These are phyloP conservation scores for Lapara coniferarum DNA, from an alignment of 2,888 invertebrate genomes.

Conservation along the genomic window DNA sequence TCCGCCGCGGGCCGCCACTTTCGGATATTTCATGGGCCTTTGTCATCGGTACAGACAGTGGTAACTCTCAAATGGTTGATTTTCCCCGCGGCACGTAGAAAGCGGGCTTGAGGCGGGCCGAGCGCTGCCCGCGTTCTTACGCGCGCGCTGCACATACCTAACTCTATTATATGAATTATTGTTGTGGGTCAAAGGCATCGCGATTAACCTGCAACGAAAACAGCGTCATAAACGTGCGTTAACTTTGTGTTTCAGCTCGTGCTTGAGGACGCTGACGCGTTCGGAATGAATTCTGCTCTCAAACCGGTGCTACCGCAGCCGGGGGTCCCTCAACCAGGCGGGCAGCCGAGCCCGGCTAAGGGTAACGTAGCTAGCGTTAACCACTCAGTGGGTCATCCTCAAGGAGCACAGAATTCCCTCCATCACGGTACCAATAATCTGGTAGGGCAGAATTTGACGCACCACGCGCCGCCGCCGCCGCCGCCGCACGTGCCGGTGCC, in stretches of 20 bases:
- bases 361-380: constrained; percentile 73
- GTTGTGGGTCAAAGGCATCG: constrained; percentile 80
- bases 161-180: constrained; percentile 73
- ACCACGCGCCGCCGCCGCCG: constrained; percentile 64
- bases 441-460: constrained; percentile 72
- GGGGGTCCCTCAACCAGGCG: constrained; percentile 75
- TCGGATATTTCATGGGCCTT: constrained; percentile 67
- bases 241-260: constrained; percentile 73
- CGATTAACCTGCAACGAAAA: constrained; percentile 63
- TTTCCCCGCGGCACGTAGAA: constrained; percentile 53
- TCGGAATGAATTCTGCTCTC: constrained; percentile 85
- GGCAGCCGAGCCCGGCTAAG: constrained; percentile 74
- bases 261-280: constrained; percentile 51
- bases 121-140: constrained; percentile 66
- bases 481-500: constrained; percentile 48
- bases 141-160: constrained; percentile 69
- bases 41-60: constrained; percentile 62
- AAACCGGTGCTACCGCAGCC: constrained; percentile 84
- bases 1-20: constrained; percentile 59
- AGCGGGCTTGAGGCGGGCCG: constrained; percentile 56
- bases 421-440: constrained; percentile 64
- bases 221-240: constrained; percentile 58
- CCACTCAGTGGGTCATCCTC: constrained; percentile 71
- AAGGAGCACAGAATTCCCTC: constrained; percentile 71
- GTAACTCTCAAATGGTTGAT: constrained; percentile 62